Base-by-base conservation (phyloP, 2,797 vertebrate genomes). In the Catharus ustulatus region DNA sequence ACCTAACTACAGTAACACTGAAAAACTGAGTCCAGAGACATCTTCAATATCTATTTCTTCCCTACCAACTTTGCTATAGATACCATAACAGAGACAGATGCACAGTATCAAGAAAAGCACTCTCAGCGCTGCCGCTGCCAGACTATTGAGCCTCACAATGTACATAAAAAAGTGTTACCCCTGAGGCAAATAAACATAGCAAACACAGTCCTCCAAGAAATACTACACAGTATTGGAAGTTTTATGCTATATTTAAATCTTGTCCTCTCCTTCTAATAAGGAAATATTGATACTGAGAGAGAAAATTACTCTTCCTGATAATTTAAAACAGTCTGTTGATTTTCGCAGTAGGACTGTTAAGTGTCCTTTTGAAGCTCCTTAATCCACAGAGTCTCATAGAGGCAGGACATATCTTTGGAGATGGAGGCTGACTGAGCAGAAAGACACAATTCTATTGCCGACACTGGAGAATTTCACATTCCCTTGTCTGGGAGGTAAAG, bases 151-250 rank as follows among this genome's bases (percentile, higher is more conserved):
- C 92, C 94, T 96, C 94, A 96, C 94, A 88, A 97, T 86, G 87
- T 95, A 96, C 94, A 94, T 83, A 91, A 97, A 94, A 93, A 96
- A 97, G 95, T 96, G 94, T 96, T 96, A 95, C 91, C 95, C 96
- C 95, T 94, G 95, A 96, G 94, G 94, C 94, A 96, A 93, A 96
- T 95, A 93, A 93, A 95, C 89, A 95, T 23, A 96, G 91, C 87
- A 90, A 94, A 94, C 91, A 87, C 90, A 94, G 91, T 76, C 85
- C 95, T 96, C 92, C 93, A 94, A 96, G 92, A 96, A 92, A 94
- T 73, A 93, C 89, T 78, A 93, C 87, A 87, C 55, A 81, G 82
- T n/a, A 92, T 30, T 73, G 87, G 79, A 89, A 94, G 84, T 74
- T 93, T 88, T 81, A 94, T 78, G 92, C 94, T 92, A 86, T 95